Percentiles rank a stretch among this genome's conserved stretches.
Evolutionary conservation across 2,888 invertebrate genomes (phyloP).

Genomic region (Cinara cedri): DNA sequence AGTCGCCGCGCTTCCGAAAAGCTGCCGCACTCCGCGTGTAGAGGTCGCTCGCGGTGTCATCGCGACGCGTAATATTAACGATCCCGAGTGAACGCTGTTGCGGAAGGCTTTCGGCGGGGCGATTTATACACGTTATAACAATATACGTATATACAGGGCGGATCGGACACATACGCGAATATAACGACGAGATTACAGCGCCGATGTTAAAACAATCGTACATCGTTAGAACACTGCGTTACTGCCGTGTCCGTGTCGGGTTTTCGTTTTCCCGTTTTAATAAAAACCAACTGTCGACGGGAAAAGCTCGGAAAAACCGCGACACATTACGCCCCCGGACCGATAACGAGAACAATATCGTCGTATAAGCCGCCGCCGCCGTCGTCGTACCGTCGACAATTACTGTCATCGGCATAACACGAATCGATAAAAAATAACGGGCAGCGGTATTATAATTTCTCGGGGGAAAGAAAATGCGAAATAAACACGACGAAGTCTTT

Average conservation of each 20-base stretch:
- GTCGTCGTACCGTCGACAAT: too few species aligned
- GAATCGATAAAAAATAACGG: conserved; percentile 2
- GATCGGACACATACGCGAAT: not conserved
- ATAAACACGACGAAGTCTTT: too few species aligned
- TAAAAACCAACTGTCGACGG: not conserved
- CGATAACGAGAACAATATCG: not conserved
- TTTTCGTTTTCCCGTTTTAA: too few species aligned
- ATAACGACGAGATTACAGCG: not conserved
- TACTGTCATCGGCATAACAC: not conserved
- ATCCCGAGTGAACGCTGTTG: not conserved
- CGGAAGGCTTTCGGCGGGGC: not conserved
- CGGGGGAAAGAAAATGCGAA: not conserved
- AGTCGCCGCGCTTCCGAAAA: not conserved
- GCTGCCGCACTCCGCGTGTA: not conserved
- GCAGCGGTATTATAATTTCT: too few species aligned
- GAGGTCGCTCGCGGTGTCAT: conserved; percentile 21
- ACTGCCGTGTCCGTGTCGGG: too few species aligned
- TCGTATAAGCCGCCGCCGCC: too few species aligned
- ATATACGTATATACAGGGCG: not conserved
- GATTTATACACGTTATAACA: too few species aligned
- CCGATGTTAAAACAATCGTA: too few species aligned
- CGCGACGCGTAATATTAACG: not conserved
- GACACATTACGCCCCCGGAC: not conserved
- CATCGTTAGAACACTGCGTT: too few species aligned
- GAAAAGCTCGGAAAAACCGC: not conserved